These are phyloP conservation scores for Trichogramma dendrolimi DNA, from an alignment of 2,888 invertebrate genomes.

Conservation along the genomic window DNA sequence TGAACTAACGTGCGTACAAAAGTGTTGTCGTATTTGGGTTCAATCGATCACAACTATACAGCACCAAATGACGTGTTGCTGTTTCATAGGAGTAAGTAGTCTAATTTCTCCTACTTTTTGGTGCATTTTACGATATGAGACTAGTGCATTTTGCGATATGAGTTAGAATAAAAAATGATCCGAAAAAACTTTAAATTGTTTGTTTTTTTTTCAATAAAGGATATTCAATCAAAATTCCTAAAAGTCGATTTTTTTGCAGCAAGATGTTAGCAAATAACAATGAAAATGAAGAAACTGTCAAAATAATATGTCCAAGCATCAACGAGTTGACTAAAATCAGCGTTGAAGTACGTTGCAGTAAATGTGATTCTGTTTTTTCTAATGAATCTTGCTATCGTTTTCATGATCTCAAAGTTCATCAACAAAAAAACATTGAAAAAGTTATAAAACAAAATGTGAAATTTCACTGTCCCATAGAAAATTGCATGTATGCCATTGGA, in stretches of 20 bases:
- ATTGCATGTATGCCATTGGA: conserved; percentile 44
- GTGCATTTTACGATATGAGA: too few species aligned
- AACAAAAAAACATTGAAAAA: conserved; percentile 42
- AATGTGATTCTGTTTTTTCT: conserved; percentile 45
- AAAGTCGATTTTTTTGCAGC: conserved; percentile 2
- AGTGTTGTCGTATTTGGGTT: too few species aligned
- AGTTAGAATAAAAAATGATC: too few species aligned
- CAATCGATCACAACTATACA: too few species aligned
- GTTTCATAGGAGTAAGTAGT: too few species aligned
- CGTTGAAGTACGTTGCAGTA: conserved; percentile 44
- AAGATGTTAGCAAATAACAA: conserved; percentile 25
- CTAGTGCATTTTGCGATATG: too few species aligned
- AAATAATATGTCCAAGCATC: conserved; percentile 43
- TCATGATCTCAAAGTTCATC: conserved; percentile 47
- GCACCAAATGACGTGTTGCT: too few species aligned
- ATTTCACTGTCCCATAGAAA: conserved; percentile 47
- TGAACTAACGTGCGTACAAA: too few species aligned
- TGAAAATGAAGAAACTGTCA: conserved; percentile 27
- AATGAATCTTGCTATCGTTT: conserved; percentile 45
- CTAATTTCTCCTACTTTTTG: too few species aligned
- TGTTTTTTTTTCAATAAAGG: too few species aligned
- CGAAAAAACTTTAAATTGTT: too few species aligned
- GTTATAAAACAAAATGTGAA: conserved; percentile 39
- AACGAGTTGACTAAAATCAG: conserved; percentile 46
- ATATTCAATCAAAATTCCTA: too few species aligned